Evolutionary conservation across 2,888 invertebrate species (phyloP).

Genomic region (Parnassius smintheus): DNA sequence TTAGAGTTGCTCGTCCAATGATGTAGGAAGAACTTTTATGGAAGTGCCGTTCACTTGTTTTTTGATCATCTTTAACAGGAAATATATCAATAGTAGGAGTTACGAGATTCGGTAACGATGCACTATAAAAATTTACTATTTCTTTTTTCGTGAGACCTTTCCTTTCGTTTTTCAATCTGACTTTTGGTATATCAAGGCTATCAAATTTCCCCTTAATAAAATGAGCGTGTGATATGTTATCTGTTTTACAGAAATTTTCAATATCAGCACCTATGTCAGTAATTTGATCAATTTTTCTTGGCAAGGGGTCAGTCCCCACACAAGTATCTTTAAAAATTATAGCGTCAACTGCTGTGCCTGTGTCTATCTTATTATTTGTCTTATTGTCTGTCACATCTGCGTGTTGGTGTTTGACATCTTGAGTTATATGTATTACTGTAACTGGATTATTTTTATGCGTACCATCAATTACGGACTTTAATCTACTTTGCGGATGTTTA

Average conservation of each 20-base stretch:
- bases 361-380: slow-evolving; percentile 33
- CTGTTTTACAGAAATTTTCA: slow-evolving; percentile 38
- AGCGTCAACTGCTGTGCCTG: slow-evolving; percentile 39
- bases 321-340: slow-evolving; percentile 41
- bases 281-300: slow-evolving; percentile 40
- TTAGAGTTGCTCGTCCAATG: slow-evolving; percentile 63
- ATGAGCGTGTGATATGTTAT: slow-evolving; percentile 43
- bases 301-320: slow-evolving; percentile 45
- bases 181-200: slow-evolving; percentile 69
- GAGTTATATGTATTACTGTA: slow-evolving; percentile 55
- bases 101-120: slow-evolving; percentile 52
- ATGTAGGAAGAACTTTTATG: slow-evolving; percentile 57
- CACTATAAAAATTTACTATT: slow-evolving; percentile 41
- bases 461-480: slow-evolving; percentile 38
- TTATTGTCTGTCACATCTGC: slow-evolving; percentile 8
- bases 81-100: slow-evolving; percentile 43
- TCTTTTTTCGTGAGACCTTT: slow-evolving; percentile 49
- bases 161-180: slow-evolving; percentile 61
- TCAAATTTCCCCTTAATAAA: slow-evolving; percentile 51
- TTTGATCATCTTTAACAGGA: slow-evolving; percentile 39
- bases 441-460: slow-evolving; percentile 41
- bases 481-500: slow-evolving; percentile 8
- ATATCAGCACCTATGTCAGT: slow-evolving; percentile 48
- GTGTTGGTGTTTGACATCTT: slow-evolving; percentile 44
- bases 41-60: slow-evolving; percentile 40